These are phyloP conservation scores for Thalpophila matura DNA, from an alignment of 2,888 invertebrate species.

Conservation along the genomic window DNA sequence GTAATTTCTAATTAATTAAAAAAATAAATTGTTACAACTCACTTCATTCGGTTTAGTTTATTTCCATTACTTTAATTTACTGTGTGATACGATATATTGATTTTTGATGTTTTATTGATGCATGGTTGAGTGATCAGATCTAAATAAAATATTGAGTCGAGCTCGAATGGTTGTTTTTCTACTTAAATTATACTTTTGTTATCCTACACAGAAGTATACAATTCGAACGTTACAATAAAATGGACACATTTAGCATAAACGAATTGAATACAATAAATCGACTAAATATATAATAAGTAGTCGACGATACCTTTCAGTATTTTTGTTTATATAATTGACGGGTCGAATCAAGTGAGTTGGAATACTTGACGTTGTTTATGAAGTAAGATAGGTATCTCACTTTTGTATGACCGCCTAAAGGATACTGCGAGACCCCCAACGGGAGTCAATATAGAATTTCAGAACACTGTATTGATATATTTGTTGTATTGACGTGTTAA, in stretches of 20 bases:
- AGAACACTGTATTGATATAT: conserved; percentile 48
- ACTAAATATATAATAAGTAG: conserved; percentile 15
- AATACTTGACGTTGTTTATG: conserved; percentile 62
- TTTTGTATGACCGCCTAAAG: conserved; percentile 74
- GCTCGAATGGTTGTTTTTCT: conserved; percentile 41
- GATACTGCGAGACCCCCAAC: conserved; percentile 48
- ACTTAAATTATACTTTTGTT: conserved; percentile 22
- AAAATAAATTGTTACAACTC: conserved; percentile 46
- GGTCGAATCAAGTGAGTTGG: conserved; percentile 62
- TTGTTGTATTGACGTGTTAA: conserved; percentile 54
- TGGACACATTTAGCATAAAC: conserved; percentile 5
- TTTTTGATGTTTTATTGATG: conserved; percentile 32
- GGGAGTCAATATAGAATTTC: conserved; percentile 58
- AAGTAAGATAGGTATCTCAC: conserved; percentile 67
- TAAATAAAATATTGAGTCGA: conserved; percentile 45
- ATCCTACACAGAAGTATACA: conserved; percentile 12
- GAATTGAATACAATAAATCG: conserved; percentile 28
- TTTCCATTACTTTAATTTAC: conserved; percentile 44
- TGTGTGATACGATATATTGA: conserved; percentile 36
- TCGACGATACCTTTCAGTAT: conserved; percentile 59
- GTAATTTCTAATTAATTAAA: conserved; percentile 53
- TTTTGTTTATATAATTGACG: conserved; percentile 49
- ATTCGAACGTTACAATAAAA: conserved; percentile 8
- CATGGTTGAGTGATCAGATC: conserved; percentile 29
- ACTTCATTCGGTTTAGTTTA: conserved; percentile 56